Evolutionary conservation across 2,888 invertebrate species (phyloP).

Genomic region (Perizoma affinitatum): DNA sequence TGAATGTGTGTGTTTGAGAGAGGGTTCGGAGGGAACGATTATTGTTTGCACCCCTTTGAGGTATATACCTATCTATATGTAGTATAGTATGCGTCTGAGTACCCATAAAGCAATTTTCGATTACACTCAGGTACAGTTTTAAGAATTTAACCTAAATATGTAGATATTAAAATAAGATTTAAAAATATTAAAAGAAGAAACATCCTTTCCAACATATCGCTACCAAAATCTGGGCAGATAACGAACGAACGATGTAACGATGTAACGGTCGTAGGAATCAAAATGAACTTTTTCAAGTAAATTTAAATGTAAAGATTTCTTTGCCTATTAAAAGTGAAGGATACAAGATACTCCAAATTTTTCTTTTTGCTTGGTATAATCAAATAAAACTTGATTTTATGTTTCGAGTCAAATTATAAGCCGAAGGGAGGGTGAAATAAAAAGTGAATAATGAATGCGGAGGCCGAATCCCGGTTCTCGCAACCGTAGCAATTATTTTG

Average conservation of each 20-base stretch:
- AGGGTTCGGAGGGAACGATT: conserved; percentile 36
- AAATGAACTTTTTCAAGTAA: conserved; percentile 58
- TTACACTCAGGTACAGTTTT: conserved; percentile 5
- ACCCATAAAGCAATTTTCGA: conserved; percentile 9
- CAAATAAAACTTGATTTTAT: conserved; percentile 84
- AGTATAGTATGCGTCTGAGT: conserved; percentile 1
- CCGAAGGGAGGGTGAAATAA: conserved; percentile 79
- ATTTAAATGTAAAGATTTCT: conserved; percentile 62
- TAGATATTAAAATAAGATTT: neutral
- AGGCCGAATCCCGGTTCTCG: conserved; percentile 78
- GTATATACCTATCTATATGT: conserved; percentile 11
- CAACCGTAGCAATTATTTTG: conserved; percentile 83
- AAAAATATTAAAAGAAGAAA: neutral
- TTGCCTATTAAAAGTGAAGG: conserved; percentile 71
- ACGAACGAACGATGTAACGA: no score
- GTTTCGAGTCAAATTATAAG: conserved; percentile 83
- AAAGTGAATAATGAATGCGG: conserved; percentile 84
- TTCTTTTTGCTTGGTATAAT: conserved; percentile 74
- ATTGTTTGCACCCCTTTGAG: conserved; percentile 42
- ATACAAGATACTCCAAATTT: conserved; percentile 69
- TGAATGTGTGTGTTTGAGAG: conserved; percentile 42
- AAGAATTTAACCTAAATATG: neutral
- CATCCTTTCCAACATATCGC: conserved; percentile 2
- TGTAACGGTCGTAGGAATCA: conserved; percentile 43
- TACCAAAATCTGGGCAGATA: conserved; percentile 22